These are phyloP conservation scores for Harpalus rufipes DNA, from an alignment of 2,888 invertebrate species.

Conservation along the genomic window DNA sequence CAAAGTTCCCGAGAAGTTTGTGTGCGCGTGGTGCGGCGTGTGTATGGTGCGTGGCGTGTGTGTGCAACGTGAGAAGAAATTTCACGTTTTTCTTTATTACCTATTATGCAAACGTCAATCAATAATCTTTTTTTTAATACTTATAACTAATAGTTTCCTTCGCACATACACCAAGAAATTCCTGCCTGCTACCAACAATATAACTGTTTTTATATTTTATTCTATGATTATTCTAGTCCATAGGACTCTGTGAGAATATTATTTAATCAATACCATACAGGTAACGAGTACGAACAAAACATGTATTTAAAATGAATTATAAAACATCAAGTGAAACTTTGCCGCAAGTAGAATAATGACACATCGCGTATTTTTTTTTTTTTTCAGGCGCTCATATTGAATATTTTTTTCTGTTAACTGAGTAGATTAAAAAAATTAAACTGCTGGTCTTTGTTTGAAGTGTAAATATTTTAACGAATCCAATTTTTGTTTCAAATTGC, in stretches of 20 bases:
- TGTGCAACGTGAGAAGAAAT: conserved; percentile 46
- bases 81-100: conserved; percentile 51
- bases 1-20: conserved; percentile 76
- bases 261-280: conserved; percentile 59
- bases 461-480: conserved; percentile 7
- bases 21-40: conserved; percentile 71
- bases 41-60: neutral
- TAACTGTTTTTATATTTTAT: conserved; percentile 27
- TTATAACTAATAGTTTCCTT: neutral
- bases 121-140: neutral
- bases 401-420: neutral
- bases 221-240: conserved; percentile 22
- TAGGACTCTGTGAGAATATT: conserved; percentile 54
- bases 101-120: conserved; percentile 10
- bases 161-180: neutral
- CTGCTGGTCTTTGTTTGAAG: conserved; percentile 23
- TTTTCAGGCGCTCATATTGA: neutral
- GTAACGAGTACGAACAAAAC: conserved; percentile 52
- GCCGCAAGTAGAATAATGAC: neutral
- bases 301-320: conserved; percentile 57
- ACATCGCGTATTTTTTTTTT: neutral
- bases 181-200: neutral
- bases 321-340: conserved; percentile 35
- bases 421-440: conserved; percentile 19
- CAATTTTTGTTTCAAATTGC: conserved; percentile 44